Conservation (phyloP, 2,888 invertebrate species). For the Xylota segnis region DNA sequence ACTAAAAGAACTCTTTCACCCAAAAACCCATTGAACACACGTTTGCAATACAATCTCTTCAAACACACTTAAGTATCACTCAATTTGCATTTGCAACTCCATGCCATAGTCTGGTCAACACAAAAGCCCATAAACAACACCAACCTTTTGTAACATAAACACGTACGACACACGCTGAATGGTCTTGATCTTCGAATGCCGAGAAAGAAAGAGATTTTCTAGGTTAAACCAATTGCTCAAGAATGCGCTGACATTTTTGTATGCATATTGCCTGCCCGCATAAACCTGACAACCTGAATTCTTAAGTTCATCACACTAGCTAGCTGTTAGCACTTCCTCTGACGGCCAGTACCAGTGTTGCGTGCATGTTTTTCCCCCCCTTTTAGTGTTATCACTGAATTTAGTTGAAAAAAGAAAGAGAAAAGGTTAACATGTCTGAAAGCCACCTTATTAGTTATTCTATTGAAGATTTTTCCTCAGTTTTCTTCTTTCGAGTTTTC, state of each 20-base stretch:
- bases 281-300: conserved; percentile 61
- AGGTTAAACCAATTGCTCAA: conserved; percentile 65
- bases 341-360: not conserved
- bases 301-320: conserved; percentile 48
- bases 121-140: conserved; percentile 25
- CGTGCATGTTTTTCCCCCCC: conserved; percentile 13
- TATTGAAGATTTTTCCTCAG: conserved; percentile 32
- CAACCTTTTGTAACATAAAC: conserved; percentile 60
- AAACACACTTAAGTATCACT: conserved; percentile 31
- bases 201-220: conserved; percentile 48
- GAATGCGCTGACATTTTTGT: conserved; percentile 46
- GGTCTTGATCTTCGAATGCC: conserved; percentile 55
- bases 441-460: conserved; percentile 51
- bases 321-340: conserved; percentile 17
- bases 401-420: conserved; percentile 40
- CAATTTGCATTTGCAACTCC: conserved; percentile 51
- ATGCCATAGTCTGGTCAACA: conserved; percentile 17
- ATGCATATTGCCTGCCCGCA: conserved; percentile 48
- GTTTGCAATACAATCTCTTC: conserved; percentile 1
- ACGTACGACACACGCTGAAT: conserved; percentile 46
- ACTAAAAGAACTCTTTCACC: not conserved
- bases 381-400: conserved; percentile 5
- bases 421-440: conserved; percentile 26
- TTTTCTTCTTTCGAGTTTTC: conserved; percentile 15
- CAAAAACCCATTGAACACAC: not conserved